A percentile compares a stretch with the other conserved stretches of the same genome.
phyloP scores from a whole-genome alignment of 2,113 vertebrate species.

The Chunga burmeisteri region DNA sequence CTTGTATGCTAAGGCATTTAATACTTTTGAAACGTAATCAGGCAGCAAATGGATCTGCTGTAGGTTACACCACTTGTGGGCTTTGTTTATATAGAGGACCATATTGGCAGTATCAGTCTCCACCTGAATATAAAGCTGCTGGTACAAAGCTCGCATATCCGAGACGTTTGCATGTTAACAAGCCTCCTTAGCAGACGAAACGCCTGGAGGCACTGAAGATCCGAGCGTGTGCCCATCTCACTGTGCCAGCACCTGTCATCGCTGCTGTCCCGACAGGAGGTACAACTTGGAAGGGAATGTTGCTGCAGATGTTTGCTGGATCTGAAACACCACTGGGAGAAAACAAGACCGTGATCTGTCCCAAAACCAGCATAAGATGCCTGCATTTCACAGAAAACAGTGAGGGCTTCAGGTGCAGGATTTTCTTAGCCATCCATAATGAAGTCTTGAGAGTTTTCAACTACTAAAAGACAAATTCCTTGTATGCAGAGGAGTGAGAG shows the following conservation, averaged over 20 bases:
- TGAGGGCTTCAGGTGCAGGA: accelerated
- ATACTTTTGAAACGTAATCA: not conserved
- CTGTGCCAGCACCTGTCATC: not conserved
- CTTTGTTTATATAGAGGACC: not conserved
- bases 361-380: not conserved
- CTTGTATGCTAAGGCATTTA: not conserved
- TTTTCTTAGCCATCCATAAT: not conserved
- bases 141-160: not conserved
- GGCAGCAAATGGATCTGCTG: not conserved
- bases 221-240: not conserved
- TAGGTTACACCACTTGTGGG: not conserved
- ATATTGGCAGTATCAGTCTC: not conserved
- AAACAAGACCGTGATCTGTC: accelerated
- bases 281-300: not conserved
- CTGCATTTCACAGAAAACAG: not conserved
- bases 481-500: not conserved
- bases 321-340: not conserved
- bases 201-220: not conserved
- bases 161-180: not conserved
- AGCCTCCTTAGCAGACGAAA: not conserved
- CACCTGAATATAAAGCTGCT: accelerated
- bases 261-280: not conserved
- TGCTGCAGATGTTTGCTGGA: not conserved
- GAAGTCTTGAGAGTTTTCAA: not conserved
- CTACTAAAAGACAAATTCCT: not conserved